Conservation (phyloP, 2,113 vertebrate genomes). For the Narcine bancroftii region DNA sequence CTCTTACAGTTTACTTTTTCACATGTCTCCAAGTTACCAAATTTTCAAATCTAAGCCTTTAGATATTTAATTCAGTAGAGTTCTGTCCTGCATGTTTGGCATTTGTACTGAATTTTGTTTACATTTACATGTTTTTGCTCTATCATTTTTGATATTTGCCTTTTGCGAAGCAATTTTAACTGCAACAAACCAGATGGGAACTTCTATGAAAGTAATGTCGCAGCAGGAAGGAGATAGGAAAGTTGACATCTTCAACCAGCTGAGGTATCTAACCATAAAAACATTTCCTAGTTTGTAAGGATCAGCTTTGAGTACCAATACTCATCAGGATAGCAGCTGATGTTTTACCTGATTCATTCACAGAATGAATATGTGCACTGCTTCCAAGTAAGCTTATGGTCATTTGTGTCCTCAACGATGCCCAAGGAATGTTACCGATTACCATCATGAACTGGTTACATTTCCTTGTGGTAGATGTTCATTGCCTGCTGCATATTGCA, state of each 20-base stretch:
- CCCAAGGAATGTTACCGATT: too few relatives aligned
- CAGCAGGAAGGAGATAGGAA: too few relatives aligned
- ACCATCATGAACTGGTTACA: too few relatives aligned
- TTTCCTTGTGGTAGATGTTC: too few relatives aligned
- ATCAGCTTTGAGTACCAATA: not conserved
- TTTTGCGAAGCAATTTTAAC: not conserved
- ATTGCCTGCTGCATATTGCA: too few relatives aligned
- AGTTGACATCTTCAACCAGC: not conserved
- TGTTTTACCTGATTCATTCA: too few relatives aligned
- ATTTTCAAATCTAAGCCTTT: not conserved
- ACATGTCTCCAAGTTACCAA: not conserved
- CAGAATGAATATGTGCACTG: too few relatives aligned
- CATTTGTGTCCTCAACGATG: too few relatives aligned
- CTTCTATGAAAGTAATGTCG: too few relatives aligned
- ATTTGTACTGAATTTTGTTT: not conserved
- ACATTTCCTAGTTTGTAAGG: not conserved
- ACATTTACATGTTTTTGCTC: not conserved
- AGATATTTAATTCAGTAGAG: not conserved
- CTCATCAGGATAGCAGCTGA: not conserved
- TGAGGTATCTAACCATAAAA: not conserved
- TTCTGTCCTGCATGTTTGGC: not conserved
- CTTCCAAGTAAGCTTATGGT: too few relatives aligned
- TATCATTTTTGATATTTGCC: not conserved
- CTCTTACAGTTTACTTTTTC: not conserved
- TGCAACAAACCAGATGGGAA: not conserved